Evolutionary conservation across 2,113 vertebrate genomes (phyloP).

Genomic region (Hyla sarda): DNA sequence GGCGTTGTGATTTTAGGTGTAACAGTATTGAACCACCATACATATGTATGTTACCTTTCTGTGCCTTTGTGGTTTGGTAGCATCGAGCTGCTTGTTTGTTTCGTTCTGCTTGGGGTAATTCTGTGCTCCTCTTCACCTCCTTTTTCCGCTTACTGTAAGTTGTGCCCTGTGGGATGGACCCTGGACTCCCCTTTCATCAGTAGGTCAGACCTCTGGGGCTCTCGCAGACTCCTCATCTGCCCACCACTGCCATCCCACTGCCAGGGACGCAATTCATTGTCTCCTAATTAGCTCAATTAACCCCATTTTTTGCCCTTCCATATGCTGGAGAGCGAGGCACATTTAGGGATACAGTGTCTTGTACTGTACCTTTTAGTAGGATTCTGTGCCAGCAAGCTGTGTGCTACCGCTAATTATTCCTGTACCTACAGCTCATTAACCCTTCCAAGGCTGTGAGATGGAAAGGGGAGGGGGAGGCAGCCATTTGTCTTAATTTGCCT

Average conservation of each 20-base stretch:
- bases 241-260: conserved; percentile 52
- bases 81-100: conserved; percentile 42
- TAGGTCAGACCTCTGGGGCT: conserved; percentile 50
- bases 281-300: conserved; percentile 56
- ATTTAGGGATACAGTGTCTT: background rate
- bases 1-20: conserved; percentile 9
- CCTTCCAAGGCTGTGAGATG: conserved; percentile 24
- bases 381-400: conserved; percentile 18
- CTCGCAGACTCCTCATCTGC: conserved; percentile 52
- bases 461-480: background rate
- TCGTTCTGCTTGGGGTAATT: conserved; percentile 43
- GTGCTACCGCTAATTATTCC: conserved; percentile 48
- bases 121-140: background rate
- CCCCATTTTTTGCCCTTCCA: conserved; percentile 3
- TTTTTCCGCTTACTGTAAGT: conserved; percentile 30
- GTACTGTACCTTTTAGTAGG: background rate
- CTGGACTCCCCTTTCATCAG: conserved; percentile 40
- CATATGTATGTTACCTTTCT: conserved; percentile 10
- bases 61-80: background rate
- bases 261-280: conserved; percentile 42
- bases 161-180: conserved; percentile 34
- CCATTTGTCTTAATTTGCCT: conserved; percentile 54
- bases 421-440: conserved; percentile 49
- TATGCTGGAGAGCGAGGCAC: background rate
- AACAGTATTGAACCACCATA: background rate